phyloP scores from a whole-genome alignment of 2,797 vertebrate species.

The Enteromius paludinosus region DNA sequence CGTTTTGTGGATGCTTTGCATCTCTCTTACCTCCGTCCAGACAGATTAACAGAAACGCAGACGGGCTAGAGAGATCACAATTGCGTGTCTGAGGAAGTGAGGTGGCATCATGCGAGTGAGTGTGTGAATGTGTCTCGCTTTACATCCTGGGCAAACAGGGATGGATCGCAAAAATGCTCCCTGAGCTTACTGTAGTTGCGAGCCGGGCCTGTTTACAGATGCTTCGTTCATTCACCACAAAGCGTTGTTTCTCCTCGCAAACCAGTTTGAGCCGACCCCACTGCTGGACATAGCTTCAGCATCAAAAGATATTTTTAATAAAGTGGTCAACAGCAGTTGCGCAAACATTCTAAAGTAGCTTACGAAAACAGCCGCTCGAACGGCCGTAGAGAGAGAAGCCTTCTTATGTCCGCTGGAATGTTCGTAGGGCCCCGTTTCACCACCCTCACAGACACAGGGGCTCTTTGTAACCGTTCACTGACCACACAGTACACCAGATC shows the following conservation, averaged over 20 bases:
- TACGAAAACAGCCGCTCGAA: constrained; percentile 68
- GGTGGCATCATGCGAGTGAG: neutral
- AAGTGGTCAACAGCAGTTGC: constrained; percentile 67
- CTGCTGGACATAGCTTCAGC: constrained; percentile 58
- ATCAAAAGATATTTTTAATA: constrained; percentile 69
- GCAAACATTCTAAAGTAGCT: constrained; percentile 72
- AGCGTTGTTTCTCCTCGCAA: constrained; percentile 68
- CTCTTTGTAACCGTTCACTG: constrained; percentile 65
- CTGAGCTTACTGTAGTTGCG: constrained; percentile 21
- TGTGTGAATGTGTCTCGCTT: constrained; percentile 24
- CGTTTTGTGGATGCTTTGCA: constrained; percentile 45
- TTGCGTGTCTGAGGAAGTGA: constrained; percentile 22
- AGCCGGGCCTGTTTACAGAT: constrained; percentile 53
- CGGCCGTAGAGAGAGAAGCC: constrained; percentile 57
- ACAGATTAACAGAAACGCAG: constrained; percentile 58
- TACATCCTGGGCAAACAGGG: constrained; percentile 38
- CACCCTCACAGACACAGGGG: constrained; percentile 60
- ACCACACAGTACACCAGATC: constrained; percentile 59
- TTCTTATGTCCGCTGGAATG: constrained; percentile 68
- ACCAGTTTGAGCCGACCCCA: constrained; percentile 60
- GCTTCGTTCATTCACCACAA: constrained; percentile 66
- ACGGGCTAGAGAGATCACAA: constrained; percentile 37
- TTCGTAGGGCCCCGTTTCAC: constrained; percentile 61
- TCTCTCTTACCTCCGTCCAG: constrained; percentile 50
- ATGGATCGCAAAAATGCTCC: constrained; percentile 5